Evolutionary conservation across 30 jellyfish, hydroid and myxozoan genomes (phyloP).

Genomic region (Haliclystus octoradiatus): DNA sequence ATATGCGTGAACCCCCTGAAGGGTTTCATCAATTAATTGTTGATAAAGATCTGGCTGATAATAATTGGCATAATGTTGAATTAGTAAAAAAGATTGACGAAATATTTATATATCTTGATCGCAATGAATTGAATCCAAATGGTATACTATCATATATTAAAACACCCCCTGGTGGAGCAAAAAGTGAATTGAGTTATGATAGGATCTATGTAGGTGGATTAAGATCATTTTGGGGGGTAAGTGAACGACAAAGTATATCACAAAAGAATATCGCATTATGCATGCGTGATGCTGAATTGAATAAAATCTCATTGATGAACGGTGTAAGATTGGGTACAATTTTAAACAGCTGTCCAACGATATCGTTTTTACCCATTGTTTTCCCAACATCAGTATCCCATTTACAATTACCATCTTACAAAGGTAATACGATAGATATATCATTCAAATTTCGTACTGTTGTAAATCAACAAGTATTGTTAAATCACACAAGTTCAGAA

Average conservation of each 20-base stretch:
- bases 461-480: conserved; percentile 44
- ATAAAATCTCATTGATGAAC: conserved; percentile 1
- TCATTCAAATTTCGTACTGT: conserved; percentile 76
- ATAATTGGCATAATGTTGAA: conserved; percentile 91
- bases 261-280: conserved; percentile 68
- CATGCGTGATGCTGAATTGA: conserved; percentile 30
- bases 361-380: conserved; percentile 64
- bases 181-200: conserved; percentile 61
- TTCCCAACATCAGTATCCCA: conserved; percentile 86
- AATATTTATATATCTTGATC: conserved; percentile 2
- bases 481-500: conserved; percentile 53
- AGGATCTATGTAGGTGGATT: conserved; percentile 72
- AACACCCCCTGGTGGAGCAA: conserved; percentile 39
- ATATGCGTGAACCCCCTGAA: conserved; percentile 63
- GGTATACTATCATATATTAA: neutral
- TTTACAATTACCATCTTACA: conserved; percentile 28
- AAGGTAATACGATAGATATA: conserved; percentile 24
- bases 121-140: neutral
- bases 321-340: neutral
- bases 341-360: conserved; percentile 33
- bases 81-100: conserved; percentile 69
- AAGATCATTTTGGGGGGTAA: conserved; percentile 46
- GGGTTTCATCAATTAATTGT: conserved; percentile 82
- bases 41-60: conserved; percentile 91
- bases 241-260: conserved; percentile 50